Evolutionary conservation across 2,888 invertebrate genomes (phyloP).

Genomic region (Diploptera punctata): DNA sequence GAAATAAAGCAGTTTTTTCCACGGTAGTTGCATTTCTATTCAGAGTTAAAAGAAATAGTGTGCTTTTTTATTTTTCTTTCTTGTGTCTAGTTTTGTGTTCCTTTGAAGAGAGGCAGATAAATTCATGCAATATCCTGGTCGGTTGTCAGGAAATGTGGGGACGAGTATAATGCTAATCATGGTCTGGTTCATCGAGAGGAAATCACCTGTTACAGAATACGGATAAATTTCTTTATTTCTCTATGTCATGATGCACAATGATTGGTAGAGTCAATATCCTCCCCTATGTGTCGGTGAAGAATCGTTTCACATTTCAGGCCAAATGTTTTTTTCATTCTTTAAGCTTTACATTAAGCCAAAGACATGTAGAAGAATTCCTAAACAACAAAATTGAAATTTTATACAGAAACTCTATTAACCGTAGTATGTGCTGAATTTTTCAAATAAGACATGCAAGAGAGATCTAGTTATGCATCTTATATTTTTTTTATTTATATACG

Average conservation of each 20-base stretch:
- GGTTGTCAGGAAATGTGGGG: not conserved
- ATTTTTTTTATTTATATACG: no score
- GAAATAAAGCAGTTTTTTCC: no score
- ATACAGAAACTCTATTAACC: no score
- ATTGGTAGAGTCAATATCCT: constrained; percentile 16
- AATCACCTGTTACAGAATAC: constrained; percentile 9
- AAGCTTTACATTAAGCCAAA: no score
- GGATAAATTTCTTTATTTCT: not conserved
- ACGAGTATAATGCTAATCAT: not conserved
- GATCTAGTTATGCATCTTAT: no score
- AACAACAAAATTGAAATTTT: no score
- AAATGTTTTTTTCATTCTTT: not conserved
- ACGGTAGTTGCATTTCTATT: no score
- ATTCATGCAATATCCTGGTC: constrained; percentile 9
- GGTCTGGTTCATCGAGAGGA: not conserved
- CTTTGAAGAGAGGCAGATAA: not conserved
- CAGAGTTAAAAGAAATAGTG: no score
- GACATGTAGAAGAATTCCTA: no score
- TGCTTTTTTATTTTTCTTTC: no score
- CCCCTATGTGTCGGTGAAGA: not conserved
- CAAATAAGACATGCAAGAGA: no score
- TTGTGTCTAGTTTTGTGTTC: not conserved
- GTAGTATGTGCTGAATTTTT: no score
- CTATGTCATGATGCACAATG: not conserved
- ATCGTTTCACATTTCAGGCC: not conserved